Conservation (phyloP, 2,888 invertebrate species). For the Hypomecis punctinalis region DNA sequence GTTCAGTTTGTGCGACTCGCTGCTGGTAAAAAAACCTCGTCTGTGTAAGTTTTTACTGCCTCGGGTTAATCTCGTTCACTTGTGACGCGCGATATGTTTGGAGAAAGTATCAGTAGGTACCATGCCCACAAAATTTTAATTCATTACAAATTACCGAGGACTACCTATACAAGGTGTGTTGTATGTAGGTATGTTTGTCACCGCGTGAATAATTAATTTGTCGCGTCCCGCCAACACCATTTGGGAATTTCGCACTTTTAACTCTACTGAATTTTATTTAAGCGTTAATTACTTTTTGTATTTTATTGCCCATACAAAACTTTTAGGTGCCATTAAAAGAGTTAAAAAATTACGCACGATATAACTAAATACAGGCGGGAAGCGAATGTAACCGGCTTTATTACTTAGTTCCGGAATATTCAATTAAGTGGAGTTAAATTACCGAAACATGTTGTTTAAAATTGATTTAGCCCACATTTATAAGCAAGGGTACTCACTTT, state of each 20-base stretch:
- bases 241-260: constrained; percentile 26
- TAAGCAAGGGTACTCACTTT: too few relatives aligned
- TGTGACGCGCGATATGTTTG: too few relatives aligned
- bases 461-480: too few relatives aligned
- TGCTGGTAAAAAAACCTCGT: too few relatives aligned
- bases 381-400: neutral
- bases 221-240: constrained; percentile 13
- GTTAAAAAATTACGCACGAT: constrained; percentile 4
- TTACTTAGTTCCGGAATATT: neutral
- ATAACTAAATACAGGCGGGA: neutral
- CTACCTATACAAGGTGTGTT: too few relatives aligned
- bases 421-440: neutral
- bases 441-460: too few relatives aligned
- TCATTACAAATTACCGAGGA: too few relatives aligned
- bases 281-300: constrained; percentile 33
- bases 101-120: too few relatives aligned
- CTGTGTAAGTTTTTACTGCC: too few relatives aligned
- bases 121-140: too few relatives aligned
- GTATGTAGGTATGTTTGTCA: constrained; percentile 11
- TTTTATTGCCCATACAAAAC: constrained; percentile 33
- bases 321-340: constrained; percentile 24
- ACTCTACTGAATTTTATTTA: constrained; percentile 27
- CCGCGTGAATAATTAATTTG: constrained; percentile 34
- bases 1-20: too few relatives aligned
- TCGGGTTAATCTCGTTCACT: too few relatives aligned